Conservation (phyloP, 2,797 vertebrate species). For the Poeciliopsis turneri region DNA sequence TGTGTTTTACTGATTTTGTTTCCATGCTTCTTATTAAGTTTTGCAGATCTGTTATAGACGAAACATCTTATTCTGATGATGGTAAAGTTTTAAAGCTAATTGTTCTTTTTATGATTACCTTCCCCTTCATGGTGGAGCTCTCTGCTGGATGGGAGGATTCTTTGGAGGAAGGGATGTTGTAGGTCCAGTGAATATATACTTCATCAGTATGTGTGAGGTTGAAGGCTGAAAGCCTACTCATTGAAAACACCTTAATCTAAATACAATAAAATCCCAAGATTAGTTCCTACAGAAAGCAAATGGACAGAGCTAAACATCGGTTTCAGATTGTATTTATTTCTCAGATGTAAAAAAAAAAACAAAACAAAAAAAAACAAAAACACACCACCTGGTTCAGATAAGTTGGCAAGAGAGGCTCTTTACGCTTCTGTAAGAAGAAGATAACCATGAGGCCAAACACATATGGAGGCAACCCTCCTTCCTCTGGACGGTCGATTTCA, state of each 20-base stretch:
- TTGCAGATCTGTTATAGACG: background rate
- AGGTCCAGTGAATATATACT: constrained; percentile 83
- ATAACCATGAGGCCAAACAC: constrained; percentile 90
- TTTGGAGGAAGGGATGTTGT: constrained; percentile 60
- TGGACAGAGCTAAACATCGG: background rate
- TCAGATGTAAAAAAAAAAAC: background rate
- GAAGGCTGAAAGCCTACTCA: constrained; percentile 84
- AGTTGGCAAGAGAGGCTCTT: constrained; percentile 87
- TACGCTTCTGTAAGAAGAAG: constrained; percentile 94
- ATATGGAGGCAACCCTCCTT: constrained; percentile 91
- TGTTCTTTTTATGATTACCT: constrained; percentile 76
- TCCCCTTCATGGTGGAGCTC: constrained; percentile 73
- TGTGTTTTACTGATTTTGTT: background rate
- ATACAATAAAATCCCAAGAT: constrained; percentile 22
- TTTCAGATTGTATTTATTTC: background rate
- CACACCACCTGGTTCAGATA: constrained; percentile 90
- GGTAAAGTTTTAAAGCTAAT: background rate
- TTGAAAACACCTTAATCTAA: constrained; percentile 87
- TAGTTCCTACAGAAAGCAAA: constrained; percentile 16
- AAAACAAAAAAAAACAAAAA: background rate
- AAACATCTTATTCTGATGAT: background rate
- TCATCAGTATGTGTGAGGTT: constrained; percentile 82
- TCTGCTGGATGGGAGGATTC: constrained; percentile 72
- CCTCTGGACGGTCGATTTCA: constrained; percentile 88
- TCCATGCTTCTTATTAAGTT: background rate